Conservation (phyloP, 30 jellyfish, hydroid and myxozoan species). For the Sanderia malayensis region DNA sequence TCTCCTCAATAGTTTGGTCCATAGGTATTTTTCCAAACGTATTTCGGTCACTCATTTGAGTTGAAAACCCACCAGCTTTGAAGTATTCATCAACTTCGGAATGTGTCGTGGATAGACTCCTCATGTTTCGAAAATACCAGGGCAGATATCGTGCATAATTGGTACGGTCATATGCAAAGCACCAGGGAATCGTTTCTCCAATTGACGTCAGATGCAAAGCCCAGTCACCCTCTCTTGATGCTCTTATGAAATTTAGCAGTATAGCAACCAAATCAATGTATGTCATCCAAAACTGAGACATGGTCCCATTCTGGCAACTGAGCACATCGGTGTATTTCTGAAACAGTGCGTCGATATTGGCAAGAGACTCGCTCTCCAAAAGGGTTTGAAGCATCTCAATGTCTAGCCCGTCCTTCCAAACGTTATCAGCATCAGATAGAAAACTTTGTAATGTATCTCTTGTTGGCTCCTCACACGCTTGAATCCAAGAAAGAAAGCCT, state of each 20-base stretch:
- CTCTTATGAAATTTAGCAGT: conserved; percentile 17
- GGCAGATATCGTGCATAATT: conserved; percentile 6
- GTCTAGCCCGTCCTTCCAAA: not conserved
- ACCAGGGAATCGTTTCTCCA: conserved; percentile 25
- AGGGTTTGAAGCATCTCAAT: not conserved
- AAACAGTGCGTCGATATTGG: not conserved
- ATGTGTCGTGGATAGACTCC: conserved; percentile 14
- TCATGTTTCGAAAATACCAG: conserved; percentile 18
- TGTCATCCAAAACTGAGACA: conserved; percentile 35
- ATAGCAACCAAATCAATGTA: conserved; percentile 31
- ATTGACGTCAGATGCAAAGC: conserved; percentile 15
- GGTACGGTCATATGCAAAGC: conserved; percentile 42
- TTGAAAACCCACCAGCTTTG: conserved; percentile 29
- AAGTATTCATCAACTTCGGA: conserved; percentile 17
- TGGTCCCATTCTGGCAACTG: conserved; percentile 6
- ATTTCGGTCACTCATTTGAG: conserved; percentile 3
- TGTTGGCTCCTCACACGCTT: conserved; percentile 1
- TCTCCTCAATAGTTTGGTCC: not conserved
- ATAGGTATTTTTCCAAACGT: conserved; percentile 12
- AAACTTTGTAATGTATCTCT: not conserved
- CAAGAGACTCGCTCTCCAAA: not conserved
- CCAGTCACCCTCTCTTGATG: conserved; percentile 47
- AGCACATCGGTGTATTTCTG: conserved; percentile 4
- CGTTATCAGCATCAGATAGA: not conserved
- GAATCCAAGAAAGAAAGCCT: conserved; percentile 12